These are phyloP conservation scores for Calyptommatus sinebrachiatus DNA, from an alignment of 2,113 vertebrate species.

Conservation along the genomic window DNA sequence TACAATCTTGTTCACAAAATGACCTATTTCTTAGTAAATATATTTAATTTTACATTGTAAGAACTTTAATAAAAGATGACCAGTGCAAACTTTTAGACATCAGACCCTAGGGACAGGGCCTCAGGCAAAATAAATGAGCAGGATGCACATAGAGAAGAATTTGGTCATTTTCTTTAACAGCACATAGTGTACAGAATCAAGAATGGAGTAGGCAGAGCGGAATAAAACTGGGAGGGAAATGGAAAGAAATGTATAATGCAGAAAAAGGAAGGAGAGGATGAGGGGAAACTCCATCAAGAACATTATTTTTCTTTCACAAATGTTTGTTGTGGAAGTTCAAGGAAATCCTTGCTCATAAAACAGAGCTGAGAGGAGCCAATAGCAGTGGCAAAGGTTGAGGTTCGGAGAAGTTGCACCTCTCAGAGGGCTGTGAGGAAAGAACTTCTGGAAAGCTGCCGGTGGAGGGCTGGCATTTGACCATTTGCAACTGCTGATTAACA, in stretches of 20 bases:
- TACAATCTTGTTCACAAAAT: neutral
- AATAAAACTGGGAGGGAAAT: constrained; percentile 20
- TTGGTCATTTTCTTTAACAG: neutral
- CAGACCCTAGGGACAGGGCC: neutral
- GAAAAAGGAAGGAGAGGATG: neutral
- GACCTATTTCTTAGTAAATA: neutral
- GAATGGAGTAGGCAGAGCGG: constrained; percentile 8
- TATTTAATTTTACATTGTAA: neutral
- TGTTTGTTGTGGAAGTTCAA: constrained; percentile 30
- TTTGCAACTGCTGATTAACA: constrained; percentile 76
- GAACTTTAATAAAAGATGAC: neutral
- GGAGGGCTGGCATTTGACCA: constrained; percentile 62
- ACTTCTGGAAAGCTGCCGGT: constrained; percentile 69
- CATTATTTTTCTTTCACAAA: constrained; percentile 31
- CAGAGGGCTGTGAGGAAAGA: constrained; percentile 33
- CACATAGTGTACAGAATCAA: constrained; percentile 7
- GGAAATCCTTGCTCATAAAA: constrained; percentile 36
- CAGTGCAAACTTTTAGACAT: neutral
- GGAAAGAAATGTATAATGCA: neutral
- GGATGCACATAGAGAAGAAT: neutral
- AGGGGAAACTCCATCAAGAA: neutral
- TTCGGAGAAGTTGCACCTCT: constrained; percentile 56
- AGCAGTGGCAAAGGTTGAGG: constrained; percentile 57
- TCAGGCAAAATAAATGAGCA: neutral
- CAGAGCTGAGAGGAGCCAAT: constrained; percentile 28